phyloP scores from a whole-genome alignment of 2,888 invertebrate genomes.

The Cordilura impudica region DNA sequence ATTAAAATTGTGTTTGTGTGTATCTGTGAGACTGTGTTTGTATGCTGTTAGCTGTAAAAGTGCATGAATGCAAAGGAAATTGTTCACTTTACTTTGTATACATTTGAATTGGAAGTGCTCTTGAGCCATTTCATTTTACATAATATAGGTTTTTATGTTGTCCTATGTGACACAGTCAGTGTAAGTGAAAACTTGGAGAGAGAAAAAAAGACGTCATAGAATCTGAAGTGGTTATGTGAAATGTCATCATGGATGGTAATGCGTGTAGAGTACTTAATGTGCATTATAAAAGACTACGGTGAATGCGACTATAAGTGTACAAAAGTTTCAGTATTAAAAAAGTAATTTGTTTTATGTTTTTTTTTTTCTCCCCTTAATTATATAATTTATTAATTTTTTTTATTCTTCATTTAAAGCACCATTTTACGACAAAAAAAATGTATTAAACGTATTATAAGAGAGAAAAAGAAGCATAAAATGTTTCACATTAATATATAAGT shows the following conservation, averaged over 20 bases:
- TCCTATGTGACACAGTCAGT: not conserved
- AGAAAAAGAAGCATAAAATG: too few species aligned
- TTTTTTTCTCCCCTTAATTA: too few species aligned
- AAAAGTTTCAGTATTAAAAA: slow-evolving; percentile 4
- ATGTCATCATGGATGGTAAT: slow-evolving; percentile 19
- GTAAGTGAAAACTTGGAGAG: not conserved
- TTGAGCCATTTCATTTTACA: not conserved
- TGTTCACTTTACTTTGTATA: slow-evolving; percentile 12
- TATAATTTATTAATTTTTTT: too few species aligned
- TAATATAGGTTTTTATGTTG: not conserved
- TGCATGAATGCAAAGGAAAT: not conserved
- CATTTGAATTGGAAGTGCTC: slow-evolving; percentile 16
- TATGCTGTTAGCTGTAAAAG: not conserved
- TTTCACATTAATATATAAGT: too few species aligned
- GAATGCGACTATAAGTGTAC: not conserved
- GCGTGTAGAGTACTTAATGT: slow-evolving; percentile 23
- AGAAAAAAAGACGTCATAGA: not conserved
- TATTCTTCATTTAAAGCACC: too few species aligned
- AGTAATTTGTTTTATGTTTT: too few species aligned
- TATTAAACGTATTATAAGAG: too few species aligned
- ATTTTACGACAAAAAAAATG: too few species aligned
- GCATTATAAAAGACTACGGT: slow-evolving; percentile 11
- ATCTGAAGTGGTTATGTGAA: slow-evolving; percentile 3
- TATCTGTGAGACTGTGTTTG: not conserved
- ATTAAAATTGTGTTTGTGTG: not conserved